These are phyloP conservation scores for Napeogenes inachia DNA, from an alignment of 2,888 invertebrate species.

Conservation along the genomic window DNA sequence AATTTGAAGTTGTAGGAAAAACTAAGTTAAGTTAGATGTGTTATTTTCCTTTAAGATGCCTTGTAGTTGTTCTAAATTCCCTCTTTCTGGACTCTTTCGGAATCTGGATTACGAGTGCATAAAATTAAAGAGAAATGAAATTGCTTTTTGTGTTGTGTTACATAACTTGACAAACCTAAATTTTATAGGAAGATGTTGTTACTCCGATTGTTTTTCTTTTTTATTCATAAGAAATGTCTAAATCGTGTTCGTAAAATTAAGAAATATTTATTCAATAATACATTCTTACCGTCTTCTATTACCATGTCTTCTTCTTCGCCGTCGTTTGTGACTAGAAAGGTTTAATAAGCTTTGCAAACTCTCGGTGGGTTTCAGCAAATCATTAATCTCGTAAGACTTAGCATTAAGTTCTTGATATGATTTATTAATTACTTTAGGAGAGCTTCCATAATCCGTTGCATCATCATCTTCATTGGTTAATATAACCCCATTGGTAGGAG, in stretches of 20 bases:
- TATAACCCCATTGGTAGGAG: conserved; percentile 68
- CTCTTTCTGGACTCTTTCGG: conserved; percentile 6
- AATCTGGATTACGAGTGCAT: conserved; percentile 9
- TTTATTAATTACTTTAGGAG: conserved; percentile 46
- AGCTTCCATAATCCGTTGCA: conserved; percentile 34
- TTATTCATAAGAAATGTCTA: background rate
- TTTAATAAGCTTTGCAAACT: conserved; percentile 61
- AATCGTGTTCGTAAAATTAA: background rate
- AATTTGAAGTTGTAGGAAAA: too few species aligned
- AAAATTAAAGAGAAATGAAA: conserved; percentile 5
- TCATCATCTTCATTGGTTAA: conserved; percentile 60
- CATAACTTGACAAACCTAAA: background rate
- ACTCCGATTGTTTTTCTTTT: background rate
- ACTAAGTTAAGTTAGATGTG: too few species aligned
- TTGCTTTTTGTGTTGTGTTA: background rate
- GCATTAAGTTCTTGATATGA: conserved; percentile 44
- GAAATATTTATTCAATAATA: conserved; percentile 14
- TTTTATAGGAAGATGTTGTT: background rate
- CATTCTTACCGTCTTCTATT: conserved; percentile 61
- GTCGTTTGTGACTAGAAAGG: conserved; percentile 42
- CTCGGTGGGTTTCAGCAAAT: conserved; percentile 61
- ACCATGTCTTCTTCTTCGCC: conserved; percentile 63
- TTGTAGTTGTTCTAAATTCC: conserved; percentile 9
- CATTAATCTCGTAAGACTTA: conserved; percentile 49
- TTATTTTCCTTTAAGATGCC: too few species aligned